Conservation (phyloP, 2,888 invertebrate species). For the Nephrotoma flavescens region DNA sequence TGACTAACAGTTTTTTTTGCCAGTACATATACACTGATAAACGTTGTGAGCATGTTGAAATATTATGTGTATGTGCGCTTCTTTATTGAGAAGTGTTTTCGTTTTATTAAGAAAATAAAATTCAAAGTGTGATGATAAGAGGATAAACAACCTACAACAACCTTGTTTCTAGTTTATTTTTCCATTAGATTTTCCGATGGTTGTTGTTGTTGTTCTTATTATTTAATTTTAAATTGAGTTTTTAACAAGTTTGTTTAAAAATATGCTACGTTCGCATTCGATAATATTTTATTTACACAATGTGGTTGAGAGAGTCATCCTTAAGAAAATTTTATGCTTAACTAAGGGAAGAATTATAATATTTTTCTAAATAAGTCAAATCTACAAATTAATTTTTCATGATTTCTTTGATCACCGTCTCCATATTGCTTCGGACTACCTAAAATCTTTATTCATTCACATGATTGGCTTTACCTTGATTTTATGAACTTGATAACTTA, state of each 20-base stretch:
- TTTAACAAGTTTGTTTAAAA: neutral
- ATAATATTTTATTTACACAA: too few species aligned
- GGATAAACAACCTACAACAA: neutral
- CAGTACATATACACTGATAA: neutral
- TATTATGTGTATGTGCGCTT: neutral
- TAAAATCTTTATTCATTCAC: too few species aligned
- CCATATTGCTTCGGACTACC: too few species aligned
- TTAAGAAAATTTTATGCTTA: too few species aligned
- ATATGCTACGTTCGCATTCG: neutral
- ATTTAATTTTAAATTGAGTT: neutral
- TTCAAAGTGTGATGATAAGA: neutral
- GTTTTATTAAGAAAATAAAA: neutral
- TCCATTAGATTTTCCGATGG: neutral
- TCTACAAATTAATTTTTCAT: too few species aligned
- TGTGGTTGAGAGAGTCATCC: too few species aligned
- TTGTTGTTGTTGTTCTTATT: neutral
- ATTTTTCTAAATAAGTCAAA: too few species aligned
- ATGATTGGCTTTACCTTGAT: too few species aligned
- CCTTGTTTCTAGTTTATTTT: neutral
- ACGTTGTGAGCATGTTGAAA: neutral
- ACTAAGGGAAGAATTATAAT: too few species aligned
- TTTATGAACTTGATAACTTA: too few species aligned
- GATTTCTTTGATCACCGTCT: too few species aligned
- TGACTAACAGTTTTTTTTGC: neutral
- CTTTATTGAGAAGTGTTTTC: neutral